These are phyloP conservation scores for Ochropacha duplaris DNA, from an alignment of 2,888 invertebrate species.

Conservation along the genomic window DNA sequence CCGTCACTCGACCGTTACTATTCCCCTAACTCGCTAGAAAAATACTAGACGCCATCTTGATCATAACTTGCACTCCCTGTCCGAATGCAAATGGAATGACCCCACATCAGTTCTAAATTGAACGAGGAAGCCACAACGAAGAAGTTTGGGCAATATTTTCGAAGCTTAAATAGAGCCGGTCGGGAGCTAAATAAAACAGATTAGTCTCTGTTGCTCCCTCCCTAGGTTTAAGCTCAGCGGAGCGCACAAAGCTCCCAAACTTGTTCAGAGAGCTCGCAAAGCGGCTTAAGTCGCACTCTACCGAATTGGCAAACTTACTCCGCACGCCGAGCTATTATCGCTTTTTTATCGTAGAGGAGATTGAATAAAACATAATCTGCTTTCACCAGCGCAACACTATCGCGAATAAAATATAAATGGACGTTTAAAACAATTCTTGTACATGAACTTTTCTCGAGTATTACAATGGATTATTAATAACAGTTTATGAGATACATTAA, in stretches of 20 bases:
- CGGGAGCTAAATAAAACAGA: slow-evolving; percentile 59
- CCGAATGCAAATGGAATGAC: slow-evolving; percentile 51
- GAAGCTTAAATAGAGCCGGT: slow-evolving; percentile 40
- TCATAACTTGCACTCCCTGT: slow-evolving; percentile 46
- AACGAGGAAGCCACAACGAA: slow-evolving; percentile 59
- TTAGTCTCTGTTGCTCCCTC: slow-evolving; percentile 53
- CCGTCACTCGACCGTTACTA: slow-evolving; percentile 82
- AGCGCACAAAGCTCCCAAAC: slow-evolving; percentile 53
- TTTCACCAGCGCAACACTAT: slow-evolving; percentile 66
- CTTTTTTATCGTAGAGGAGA: slow-evolving; percentile 46
- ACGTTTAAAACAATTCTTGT: slow-evolving; percentile 56
- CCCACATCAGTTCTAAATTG: slow-evolving; percentile 58
- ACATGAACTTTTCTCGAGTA: slow-evolving; percentile 49
- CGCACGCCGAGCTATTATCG: slow-evolving; percentile 29
- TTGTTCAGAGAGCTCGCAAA: slow-evolving; percentile 52
- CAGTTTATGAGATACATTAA: slow-evolving; percentile 54
- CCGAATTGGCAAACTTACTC: slow-evolving; percentile 49
- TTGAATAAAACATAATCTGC: slow-evolving; percentile 60
- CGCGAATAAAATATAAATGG: slow-evolving; percentile 56
- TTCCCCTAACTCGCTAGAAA: slow-evolving; percentile 79
- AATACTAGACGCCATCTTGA: slow-evolving; percentile 78
- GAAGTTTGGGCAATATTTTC: slow-evolving; percentile 43
- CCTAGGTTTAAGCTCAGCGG: slow-evolving; percentile 54
- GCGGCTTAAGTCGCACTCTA: slow-evolving; percentile 63
- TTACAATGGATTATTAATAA: slow-evolving; percentile 54